phyloP scores from a whole-genome alignment of 37 sponge, comb jelly and placozoan species.

The Halisarca cf. caerulea region DNA sequence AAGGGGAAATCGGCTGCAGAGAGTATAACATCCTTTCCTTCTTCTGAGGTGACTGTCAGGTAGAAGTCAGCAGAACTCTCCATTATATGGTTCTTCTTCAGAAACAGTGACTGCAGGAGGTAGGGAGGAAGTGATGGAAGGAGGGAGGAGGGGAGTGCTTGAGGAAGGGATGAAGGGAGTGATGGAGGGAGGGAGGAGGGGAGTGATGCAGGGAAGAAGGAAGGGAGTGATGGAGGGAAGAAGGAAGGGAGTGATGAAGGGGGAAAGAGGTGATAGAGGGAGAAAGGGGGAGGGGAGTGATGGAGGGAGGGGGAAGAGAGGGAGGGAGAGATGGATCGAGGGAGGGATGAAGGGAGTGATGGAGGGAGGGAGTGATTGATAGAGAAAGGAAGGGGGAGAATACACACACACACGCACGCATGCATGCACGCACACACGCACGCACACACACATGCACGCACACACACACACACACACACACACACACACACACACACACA shows the following conservation, averaged over 20 bases:
- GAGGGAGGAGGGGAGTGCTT: not conserved
- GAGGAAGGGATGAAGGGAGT: not conserved
- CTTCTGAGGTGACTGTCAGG: not conserved
- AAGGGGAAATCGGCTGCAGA: not conserved
- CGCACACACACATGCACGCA: not conserved
- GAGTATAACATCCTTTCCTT: not conserved
- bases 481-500: constrained; percentile 5
- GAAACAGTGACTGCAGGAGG: not conserved
- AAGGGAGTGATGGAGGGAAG: too few relatives aligned
- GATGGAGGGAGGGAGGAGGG: not conserved
- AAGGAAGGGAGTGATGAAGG: too few relatives aligned
- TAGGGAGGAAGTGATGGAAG: not conserved
- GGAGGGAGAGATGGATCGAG: too few relatives aligned
- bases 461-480: not conserved
- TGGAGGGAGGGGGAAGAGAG: too few relatives aligned
- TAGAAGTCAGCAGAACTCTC: not conserved
- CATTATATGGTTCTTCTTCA: constrained; percentile 10
- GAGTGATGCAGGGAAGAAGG: not conserved
- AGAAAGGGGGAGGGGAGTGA: not conserved
- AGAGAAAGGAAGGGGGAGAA: not conserved
- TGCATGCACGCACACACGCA: not conserved
- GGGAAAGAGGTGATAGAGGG: constrained; percentile 11
- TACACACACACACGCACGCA: too few relatives aligned
- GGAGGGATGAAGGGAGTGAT: not conserved
- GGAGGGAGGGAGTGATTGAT: not conserved